phyloP scores from a whole-genome alignment of 2,113 vertebrate genomes.

The Lophotis ruficrista region DNA sequence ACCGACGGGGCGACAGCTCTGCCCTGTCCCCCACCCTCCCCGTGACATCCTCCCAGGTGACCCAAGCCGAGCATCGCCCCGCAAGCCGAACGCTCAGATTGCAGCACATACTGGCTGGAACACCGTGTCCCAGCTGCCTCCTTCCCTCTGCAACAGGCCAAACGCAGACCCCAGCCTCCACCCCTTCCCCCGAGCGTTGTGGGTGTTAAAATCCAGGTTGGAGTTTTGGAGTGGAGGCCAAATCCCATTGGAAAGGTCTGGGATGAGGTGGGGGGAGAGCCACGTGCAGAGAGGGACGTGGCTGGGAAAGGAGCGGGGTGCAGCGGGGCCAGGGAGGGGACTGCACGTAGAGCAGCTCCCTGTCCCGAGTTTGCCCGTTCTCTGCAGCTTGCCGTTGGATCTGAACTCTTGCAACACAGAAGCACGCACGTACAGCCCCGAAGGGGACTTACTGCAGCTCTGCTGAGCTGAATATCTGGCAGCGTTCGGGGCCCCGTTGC shows the following conservation, averaged over 20 bases:
- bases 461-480: neutral
- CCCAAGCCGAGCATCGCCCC: neutral
- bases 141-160: neutral
- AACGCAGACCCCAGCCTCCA: fast-evolving
- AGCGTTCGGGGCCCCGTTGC: neutral
- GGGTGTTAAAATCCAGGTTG: neutral
- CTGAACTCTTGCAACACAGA: neutral
- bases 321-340: neutral
- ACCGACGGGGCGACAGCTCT: neutral
- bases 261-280: neutral
- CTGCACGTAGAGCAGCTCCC: neutral
- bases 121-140: neutral
- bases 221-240: neutral
- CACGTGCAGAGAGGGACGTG: neutral
- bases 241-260: neutral
- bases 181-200: fast-evolving
- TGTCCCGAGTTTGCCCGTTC: neutral
- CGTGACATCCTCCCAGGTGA: neutral
- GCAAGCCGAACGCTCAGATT: fast-evolving
- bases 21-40: neutral
- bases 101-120: neutral
- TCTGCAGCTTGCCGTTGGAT: fast-evolving
- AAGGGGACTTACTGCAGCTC: neutral
- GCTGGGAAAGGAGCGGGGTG: neutral
- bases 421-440: neutral